phyloP scores from a whole-genome alignment of 2,888 invertebrate genomes.

The Acanthosepion pharaonis region DNA sequence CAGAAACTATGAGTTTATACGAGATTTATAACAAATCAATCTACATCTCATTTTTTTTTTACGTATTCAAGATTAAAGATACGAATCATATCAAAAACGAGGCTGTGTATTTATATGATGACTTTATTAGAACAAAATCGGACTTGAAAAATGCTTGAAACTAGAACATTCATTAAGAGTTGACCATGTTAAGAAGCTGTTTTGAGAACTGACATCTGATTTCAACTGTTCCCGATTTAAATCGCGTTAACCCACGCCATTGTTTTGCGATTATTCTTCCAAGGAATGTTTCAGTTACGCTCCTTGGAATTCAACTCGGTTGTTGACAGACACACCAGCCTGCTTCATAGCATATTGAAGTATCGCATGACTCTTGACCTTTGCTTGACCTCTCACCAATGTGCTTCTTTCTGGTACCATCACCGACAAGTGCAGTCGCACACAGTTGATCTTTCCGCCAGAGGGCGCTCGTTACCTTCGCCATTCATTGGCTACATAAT shows the following conservation, averaged over 20 bases:
- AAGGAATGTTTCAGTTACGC: neutral
- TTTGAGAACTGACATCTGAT: too few species aligned
- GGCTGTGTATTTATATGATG: too few species aligned
- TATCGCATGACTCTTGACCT: neutral
- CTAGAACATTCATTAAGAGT: too few species aligned
- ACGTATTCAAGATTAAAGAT: too few species aligned
- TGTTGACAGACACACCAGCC: neutral
- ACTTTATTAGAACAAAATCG: too few species aligned
- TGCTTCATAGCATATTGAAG: neutral
- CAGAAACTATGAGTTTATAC: too few species aligned
- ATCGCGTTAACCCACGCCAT: neutral
- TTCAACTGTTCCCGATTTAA: neutral
- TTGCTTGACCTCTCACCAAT: neutral
- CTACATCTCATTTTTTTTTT: too few species aligned
- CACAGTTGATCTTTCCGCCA: neutral
- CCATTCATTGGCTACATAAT: neutral
- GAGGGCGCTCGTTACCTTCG: constrained; percentile 2
- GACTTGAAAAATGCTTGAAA: too few species aligned
- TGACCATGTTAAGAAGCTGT: too few species aligned
- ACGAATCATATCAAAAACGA: too few species aligned
- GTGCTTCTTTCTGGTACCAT: constrained; percentile 1
- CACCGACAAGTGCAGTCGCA: neutral
- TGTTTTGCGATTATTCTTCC: neutral
- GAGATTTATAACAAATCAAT: too few species aligned
- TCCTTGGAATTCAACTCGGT: neutral